Evolutionary conservation across 2,113 vertebrate genomes (phyloP), one percentile per base, ranked within the genome.

Genomic region (Colossoma macropomum): DNA sequence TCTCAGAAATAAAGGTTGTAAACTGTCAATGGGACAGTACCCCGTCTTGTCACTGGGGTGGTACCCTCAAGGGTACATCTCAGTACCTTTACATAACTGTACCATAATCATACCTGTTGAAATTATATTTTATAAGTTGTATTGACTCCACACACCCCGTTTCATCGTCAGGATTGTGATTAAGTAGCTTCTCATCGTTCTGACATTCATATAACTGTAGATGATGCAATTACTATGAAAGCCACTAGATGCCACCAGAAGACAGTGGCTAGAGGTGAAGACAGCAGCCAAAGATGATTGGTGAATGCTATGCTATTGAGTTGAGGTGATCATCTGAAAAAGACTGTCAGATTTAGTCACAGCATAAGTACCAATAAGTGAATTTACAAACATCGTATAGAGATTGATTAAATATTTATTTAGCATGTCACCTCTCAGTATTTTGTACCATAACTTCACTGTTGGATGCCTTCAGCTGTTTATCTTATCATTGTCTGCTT

Each of bases 201-300:
- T 38, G 7, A 38, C 34, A 38, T 38, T 38, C 3, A 38, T 4
- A 38, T 38, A 3, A 38, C 7, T 38, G 34, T 38, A 38, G 34
- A 50, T n/a, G 27, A 38, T 59, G 71, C 54, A 70, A 50, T 79
- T 48, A 23, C 12, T 54, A 0, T 63, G 0, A 19, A 2, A 1
- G 38, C 90, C 92, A 92, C 79, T 66, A 93, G 92, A 88, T 88
- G 90, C 62, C 88, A 87, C 78, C 81, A 84, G 34, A 90, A 85
- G 82, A 91, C 85, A 70, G 52, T 11, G 60, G 0, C 84, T 62
- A 6, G 11, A 63, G n/a, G 27, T 70, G n/a, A 65, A 34, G 32
- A 63, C 11, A 15, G 17, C 19, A 4, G 38, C 9, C 6, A 41
- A 1, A 60, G 34, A 25, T 56, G 5, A 28, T 7, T 50, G 15